These are phyloP conservation scores for Elegia similella DNA, from an alignment of 2,888 invertebrate genomes.

Conservation along the genomic window DNA sequence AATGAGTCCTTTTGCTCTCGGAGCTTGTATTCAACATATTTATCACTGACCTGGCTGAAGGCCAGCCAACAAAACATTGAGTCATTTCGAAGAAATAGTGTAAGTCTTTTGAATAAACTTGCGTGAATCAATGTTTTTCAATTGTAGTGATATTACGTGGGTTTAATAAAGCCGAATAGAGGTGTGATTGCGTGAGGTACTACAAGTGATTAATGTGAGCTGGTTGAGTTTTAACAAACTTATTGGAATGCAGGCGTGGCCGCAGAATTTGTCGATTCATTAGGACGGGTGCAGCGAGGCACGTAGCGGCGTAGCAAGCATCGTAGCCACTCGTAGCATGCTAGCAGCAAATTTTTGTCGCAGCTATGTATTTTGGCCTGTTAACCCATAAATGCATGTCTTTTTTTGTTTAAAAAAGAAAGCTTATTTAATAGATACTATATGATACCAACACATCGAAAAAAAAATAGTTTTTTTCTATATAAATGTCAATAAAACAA, in stretches of 20 bases:
- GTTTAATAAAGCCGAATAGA: not conserved
- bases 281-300: conserved; percentile 18
- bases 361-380: too few relatives aligned
- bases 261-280: conserved; percentile 22
- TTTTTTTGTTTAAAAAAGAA: too few relatives aligned
- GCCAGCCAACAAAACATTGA: conserved; percentile 1
- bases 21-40: conserved; percentile 1
- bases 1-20: conserved; percentile 1
- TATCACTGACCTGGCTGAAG: conserved; percentile 8
- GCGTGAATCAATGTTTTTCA: not conserved
- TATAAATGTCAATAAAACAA: too few relatives aligned
- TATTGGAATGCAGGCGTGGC: not conserved
- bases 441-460: too few relatives aligned
- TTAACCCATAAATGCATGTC: too few relatives aligned
- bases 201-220: conserved; percentile 19
- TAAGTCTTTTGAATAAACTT: not conserved
- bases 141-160: not conserved
- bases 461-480: too few relatives aligned
- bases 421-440: too few relatives aligned
- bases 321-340: conserved; percentile 3
- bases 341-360: conserved; percentile 9
- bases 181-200: not conserved
- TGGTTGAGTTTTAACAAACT: conserved; percentile 16
- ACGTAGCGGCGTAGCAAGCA: conserved; percentile 17
- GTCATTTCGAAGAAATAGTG: not conserved